Evolutionary conservation across 2,888 invertebrate species (phyloP), one percentile per base, ranked within the genome.

Genomic region (Drosophila ustulata): DNA sequence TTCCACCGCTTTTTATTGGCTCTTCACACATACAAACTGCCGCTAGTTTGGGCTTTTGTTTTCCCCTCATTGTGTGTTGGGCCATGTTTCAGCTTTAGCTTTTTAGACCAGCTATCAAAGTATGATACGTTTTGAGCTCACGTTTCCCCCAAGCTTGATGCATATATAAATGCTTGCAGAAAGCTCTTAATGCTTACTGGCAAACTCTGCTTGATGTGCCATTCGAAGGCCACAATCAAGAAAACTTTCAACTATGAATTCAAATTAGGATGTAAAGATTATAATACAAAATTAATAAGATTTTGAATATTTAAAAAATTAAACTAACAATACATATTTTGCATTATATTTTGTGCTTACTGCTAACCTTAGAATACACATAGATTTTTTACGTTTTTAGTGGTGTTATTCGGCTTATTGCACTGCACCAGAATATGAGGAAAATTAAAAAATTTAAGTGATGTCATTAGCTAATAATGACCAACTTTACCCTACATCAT

Each of bases 31-130:
- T 18, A 45, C 25, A 56, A 78, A 74, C 51, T 72, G 71, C 71
- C 63, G 64, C 79, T 63, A 86, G 81, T 71, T 83, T 84, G 30
- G n/a, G 9, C 52, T 46, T 51, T 79, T 62, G 66, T 53, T 52
- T 52, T 43, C 2, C 25, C 7, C 39, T 39, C 46, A 66, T 66
- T 70, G 45, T 62, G 47, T 62, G 45, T 37, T 49, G 28, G 11
- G 5, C 8, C 30, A 9, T 51, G 37, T 47, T 59, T 34, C 6
- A 32, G 39, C 9, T 13, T 18, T 3, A 62, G 55, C 62, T 52
- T 76, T 71, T 57, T 43, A 47, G n/a, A n/a, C 9, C 6, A 23
- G 23, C 32, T 30, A 23, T 4, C 1, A 28, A 55, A 30, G 23
- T 71, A 52, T 62, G 66, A 66, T 43, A 18, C 45, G 50, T 66